A percentile compares a stretch with the other conserved stretches of the same genome.
phyloP scores from a whole-genome alignment of 2,113 vertebrate species.

The Silurus asotus region DNA sequence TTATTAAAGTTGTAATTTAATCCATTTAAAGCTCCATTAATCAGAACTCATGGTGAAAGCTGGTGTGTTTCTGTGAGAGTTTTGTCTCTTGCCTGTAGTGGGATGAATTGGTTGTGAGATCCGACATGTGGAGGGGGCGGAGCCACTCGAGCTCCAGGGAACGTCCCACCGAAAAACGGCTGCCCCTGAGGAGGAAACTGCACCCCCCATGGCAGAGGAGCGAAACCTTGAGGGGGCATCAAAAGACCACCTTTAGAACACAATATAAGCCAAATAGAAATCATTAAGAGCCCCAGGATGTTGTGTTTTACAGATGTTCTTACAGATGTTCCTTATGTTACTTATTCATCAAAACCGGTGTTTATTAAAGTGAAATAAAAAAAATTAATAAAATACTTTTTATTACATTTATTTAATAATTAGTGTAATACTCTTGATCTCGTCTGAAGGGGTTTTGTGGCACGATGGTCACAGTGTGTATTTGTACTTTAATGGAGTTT shows the following conservation, averaged over 20 bases:
- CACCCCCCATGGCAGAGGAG: constrained; percentile 80
- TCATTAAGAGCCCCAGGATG: not conserved
- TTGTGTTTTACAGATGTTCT: not conserved
- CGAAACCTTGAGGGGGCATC: constrained; percentile 80
- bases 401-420: no score
- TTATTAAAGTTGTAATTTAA: no score
- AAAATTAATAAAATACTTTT: no score
- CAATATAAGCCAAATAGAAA: not conserved
- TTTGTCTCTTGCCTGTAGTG: constrained; percentile 81
- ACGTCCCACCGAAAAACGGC: constrained; percentile 80
- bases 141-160: constrained; percentile 72
- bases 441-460: no score
- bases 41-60: not conserved
- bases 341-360: not conserved
- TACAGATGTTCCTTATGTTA: not conserved
- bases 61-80: not conserved
- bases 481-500: no score
- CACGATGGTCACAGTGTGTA: no score
- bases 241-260: constrained; percentile 66
- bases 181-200: constrained; percentile 74
- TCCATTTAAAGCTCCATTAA: no score
- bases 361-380: no score
- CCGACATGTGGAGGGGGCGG: constrained; percentile 73
- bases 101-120: constrained; percentile 93
- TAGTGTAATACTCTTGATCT: no score